Evolutionary conservation across 2,797 vertebrate genomes (phyloP).

Genomic region (Ambastaia sidthimunki): DNA sequence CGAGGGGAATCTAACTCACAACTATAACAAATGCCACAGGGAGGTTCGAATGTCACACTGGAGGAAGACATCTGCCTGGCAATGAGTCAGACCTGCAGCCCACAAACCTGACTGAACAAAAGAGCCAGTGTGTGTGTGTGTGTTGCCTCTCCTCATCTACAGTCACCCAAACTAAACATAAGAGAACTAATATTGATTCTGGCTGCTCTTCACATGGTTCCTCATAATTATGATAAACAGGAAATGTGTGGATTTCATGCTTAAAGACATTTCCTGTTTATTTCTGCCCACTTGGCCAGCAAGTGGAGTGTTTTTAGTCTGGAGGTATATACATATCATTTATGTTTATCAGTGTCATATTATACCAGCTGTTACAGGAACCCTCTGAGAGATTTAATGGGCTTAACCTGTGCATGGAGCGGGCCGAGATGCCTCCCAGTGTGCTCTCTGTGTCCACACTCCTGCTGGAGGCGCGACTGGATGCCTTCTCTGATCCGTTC

Average conservation of each 20-base stretch:
- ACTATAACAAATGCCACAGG: slow-evolving; percentile 58
- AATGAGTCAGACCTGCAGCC: slow-evolving; percentile 45
- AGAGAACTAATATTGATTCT: slow-evolving; percentile 63
- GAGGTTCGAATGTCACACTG: slow-evolving; percentile 64
- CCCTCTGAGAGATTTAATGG: neutral
- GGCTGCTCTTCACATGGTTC: slow-evolving; percentile 46
- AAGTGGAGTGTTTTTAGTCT: neutral
- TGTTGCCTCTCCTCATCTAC: slow-evolving; percentile 50
- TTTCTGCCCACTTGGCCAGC: too few relatives aligned
- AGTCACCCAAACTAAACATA: slow-evolving; percentile 55
- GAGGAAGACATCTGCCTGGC: slow-evolving; percentile 43
- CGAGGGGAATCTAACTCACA: slow-evolving; percentile 67
- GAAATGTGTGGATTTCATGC: neutral
- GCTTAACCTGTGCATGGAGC: slow-evolving; percentile 83
- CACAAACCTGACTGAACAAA: slow-evolving; percentile 66
- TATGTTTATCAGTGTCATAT: neutral
- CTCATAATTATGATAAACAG: slow-evolving; percentile 21
- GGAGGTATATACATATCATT: neutral
- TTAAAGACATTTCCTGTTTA: slow-evolving; percentile 27
- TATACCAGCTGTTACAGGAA: neutral
- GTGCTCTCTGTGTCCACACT: slow-evolving; percentile 76
- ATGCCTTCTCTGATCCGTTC: slow-evolving; percentile 70
- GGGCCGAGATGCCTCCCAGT: slow-evolving; percentile 77
- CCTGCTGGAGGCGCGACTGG: slow-evolving; percentile 70
- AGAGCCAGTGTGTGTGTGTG: slow-evolving; percentile 62